phyloP scores from a whole-genome alignment of 2,113 vertebrate species.

The Ictalurus furcatus region DNA sequence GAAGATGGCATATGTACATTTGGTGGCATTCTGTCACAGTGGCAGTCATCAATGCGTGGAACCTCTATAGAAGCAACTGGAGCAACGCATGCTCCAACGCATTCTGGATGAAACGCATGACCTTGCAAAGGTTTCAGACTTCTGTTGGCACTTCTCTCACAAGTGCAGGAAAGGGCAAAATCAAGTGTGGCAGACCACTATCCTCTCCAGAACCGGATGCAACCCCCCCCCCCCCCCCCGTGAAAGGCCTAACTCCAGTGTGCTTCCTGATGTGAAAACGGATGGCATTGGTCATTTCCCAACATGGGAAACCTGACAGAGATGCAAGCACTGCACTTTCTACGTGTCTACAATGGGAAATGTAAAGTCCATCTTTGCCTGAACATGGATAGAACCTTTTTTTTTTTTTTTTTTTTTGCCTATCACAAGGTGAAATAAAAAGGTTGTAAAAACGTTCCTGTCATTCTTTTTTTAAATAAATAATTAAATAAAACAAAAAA shows the following conservation, averaged over 20 bases:
- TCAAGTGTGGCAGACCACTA: slow-evolving; percentile 26
- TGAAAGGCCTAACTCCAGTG: neutral
- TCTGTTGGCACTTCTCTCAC: slow-evolving; percentile 31
- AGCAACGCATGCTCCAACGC: neutral
- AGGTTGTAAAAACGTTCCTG: neutral
- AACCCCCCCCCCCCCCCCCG: neutral
- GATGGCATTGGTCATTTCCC: slow-evolving; percentile 46
- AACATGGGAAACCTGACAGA: slow-evolving; percentile 47
- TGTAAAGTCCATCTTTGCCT: slow-evolving; percentile 39
- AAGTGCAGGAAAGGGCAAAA: slow-evolving; percentile 38
- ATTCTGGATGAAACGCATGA: slow-evolving; percentile 17
- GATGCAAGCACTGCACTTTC: slow-evolving; percentile 31
- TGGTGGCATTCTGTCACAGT: slow-evolving; percentile 43
- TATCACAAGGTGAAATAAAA: slow-evolving; percentile 18
- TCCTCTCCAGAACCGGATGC: slow-evolving; percentile 26
- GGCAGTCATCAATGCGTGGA: slow-evolving; percentile 43
- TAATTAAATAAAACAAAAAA: neutral
- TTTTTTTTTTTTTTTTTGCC: neutral
- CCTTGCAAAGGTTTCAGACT: slow-evolving; percentile 44
- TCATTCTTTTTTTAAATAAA: neutral
- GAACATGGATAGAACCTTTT: slow-evolving; percentile 29
- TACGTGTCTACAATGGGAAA: slow-evolving; percentile 31
- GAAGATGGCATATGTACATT: slow-evolving; percentile 42
- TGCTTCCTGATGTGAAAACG: slow-evolving; percentile 30
- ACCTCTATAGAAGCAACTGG: slow-evolving; percentile 19